Evolutionary conservation across 2,797 vertebrate genomes (phyloP), one percentile per base, ranked within the genome.

Genomic region (Vireo griseus): DNA sequence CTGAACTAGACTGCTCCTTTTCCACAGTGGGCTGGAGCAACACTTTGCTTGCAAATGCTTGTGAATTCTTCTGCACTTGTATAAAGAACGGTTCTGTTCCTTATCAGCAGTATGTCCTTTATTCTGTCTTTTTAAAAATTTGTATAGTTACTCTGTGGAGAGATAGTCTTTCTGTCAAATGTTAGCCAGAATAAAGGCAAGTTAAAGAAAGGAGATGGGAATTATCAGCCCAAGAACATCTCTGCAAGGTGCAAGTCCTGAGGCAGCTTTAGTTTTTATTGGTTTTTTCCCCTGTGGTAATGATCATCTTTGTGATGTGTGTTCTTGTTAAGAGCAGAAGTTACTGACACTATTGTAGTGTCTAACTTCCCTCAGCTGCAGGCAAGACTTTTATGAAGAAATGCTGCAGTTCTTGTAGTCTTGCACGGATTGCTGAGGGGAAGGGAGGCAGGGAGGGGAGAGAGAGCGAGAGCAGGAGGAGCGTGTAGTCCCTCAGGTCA

Each of bases 351-450:
- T 80, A 15, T 75, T 91, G 78, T 68, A 72, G 61, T 77, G 68
- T 72, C 69, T 75, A n/a, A 90, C 79, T 88, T 94, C 44, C 45
- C 58, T 39, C 72, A 88, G 85, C 89, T 94, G 91, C 87, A 80
- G 82, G 65, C 75, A 80, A 68, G 87, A 37, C 29, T 83, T 94
- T 63, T 57, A 52, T 21, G 25, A 83, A 82, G 68, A 92, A 96
- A 74, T 58, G 57, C 78, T 88, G 42, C 65, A 69, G 20, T 88
- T 87, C 65, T 82, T 39, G n/a, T 37, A 67, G 39, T 50, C 52
- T 42, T 65, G 9, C 24, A 29, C 1, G 1, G 22, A 35, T 88
- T 83, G 31, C 35, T 45, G 10, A 10, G 44, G 48, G 42, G 61
- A 63, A 55, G 44, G 61, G 73, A 68, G 62, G n/a, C n/a, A 58